A percentile compares a stretch with the other conserved stretches of the same genome.
phyloP scores from a whole-genome alignment of 2,797 vertebrate species.

The Sebastes matsubarae region DNA sequence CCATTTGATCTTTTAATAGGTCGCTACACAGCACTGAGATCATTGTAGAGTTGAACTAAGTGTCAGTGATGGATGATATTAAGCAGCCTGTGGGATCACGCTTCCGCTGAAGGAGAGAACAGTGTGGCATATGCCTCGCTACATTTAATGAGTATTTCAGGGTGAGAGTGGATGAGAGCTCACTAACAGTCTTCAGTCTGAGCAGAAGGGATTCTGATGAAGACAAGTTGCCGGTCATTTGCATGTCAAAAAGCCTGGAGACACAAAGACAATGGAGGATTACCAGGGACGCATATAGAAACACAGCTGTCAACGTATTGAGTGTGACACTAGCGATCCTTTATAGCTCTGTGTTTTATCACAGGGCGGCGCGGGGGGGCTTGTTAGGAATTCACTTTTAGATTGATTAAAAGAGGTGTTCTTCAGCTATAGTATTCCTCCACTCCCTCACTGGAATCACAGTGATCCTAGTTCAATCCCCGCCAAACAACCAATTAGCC shows the following conservation, averaged over 20 bases:
- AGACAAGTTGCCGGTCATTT: slow-evolving; percentile 74
- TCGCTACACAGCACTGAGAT: not conserved
- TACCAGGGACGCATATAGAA: slow-evolving; percentile 47
- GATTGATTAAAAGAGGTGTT: slow-evolving; percentile 16
- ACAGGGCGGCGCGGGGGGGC: not conserved
- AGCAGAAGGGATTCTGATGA: slow-evolving; percentile 68
- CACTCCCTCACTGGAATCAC: not conserved
- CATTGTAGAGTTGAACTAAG: slow-evolving; percentile 18
- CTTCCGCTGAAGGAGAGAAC: slow-evolving; percentile 38
- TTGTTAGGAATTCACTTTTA: not conserved
- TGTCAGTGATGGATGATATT: slow-evolving; percentile 61
- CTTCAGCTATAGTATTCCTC: not conserved
- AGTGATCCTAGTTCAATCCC: not conserved
- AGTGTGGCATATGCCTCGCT: slow-evolving; percentile 52
- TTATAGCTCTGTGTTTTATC: slow-evolving; percentile 43
- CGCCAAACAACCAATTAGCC: not conserved
- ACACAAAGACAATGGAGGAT: slow-evolving; percentile 70
- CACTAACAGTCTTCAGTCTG: not conserved
- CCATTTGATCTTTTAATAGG: slow-evolving; percentile 8
- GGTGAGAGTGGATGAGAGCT: slow-evolving; percentile 50
- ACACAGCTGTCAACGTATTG: slow-evolving; percentile 71
- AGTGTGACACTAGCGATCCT: slow-evolving; percentile 46
- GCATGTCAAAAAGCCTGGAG: slow-evolving; percentile 74
- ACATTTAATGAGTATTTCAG: slow-evolving; percentile 69
- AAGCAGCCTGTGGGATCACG: slow-evolving; percentile 53